Base-by-base conservation (phyloP, 2,888 invertebrate genomes). In the Dyspetes luteomarginatus region DNA sequence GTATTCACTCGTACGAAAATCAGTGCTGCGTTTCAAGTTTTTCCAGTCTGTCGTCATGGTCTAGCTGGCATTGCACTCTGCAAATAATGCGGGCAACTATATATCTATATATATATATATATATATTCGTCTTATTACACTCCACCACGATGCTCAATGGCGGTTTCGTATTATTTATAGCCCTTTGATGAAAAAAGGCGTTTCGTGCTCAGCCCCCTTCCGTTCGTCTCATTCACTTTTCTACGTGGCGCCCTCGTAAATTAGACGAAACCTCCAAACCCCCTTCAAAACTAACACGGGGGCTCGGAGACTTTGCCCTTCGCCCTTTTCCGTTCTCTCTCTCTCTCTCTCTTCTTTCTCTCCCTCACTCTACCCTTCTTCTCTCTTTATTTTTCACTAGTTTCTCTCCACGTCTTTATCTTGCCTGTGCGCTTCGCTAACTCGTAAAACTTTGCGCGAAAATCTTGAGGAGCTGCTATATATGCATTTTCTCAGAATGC, bases 211-310 rank as follows among this genome's bases (percentile, higher is more conserved):
- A 64, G 41, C 56, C 50, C 71, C 64, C 69, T 74, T 79, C 48
- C 56, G 73, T 24, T 73, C 73, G 55, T 36, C 12, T 45, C 60
- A 2, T 60, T 75, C 84, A 48, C 73, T 69, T 60, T 7, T 43
- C 12, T 30, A 36, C 68, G 24, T 58, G 26, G 52, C 68, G 82
- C 78, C 74, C 82, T 84, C 84, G 83, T 86, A 84, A 84, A 83
- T 84, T 83, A 85, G 77, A 83, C 65, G 69, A 73, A 65, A 77
- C 30, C 30, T 62, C 60, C 4, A n/a, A 62, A 22, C 12, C 56
- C 78, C 36, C 36, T 43, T 15, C 2, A 55, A 78, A 78, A 55
- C n/a, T 62, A 24, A 52, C 41, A 26, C 24, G 58, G 43, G 52
- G 24, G 52, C 68, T 69, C 67, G 26, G 19, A 45, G 28, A 17